These are phyloP conservation scores for Paracentrotus lividus DNA, from an alignment of 53 echinoderm and acorn worm species.

Conservation along the genomic window DNA sequence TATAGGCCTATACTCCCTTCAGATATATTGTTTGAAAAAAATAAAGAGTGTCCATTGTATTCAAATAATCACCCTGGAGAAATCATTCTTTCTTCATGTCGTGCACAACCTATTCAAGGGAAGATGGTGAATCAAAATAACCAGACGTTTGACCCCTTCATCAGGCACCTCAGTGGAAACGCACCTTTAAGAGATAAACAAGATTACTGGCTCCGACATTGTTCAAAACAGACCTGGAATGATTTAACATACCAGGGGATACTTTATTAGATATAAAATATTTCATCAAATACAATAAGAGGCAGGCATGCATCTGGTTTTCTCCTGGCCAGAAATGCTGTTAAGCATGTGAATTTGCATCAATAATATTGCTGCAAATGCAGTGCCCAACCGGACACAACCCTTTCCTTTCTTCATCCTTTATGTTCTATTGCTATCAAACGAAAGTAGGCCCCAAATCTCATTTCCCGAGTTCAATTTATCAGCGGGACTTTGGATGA, in stretches of 20 bases:
- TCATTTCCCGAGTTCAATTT: slow-evolving; percentile 65
- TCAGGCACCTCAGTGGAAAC: not conserved
- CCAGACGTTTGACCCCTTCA: not conserved
- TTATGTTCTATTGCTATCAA: slow-evolving; percentile 26
- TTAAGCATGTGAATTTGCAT: slow-evolving; percentile 56
- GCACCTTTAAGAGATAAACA: not conserved
- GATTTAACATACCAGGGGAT: slow-evolving; percentile 31
- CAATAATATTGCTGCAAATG: slow-evolving; percentile 33
- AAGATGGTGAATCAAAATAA: not conserved
- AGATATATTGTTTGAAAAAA: too few relatives aligned
- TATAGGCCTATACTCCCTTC: too few relatives aligned
- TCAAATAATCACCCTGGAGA: too few relatives aligned
- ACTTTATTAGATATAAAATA: not conserved
- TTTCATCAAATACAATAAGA: not conserved
- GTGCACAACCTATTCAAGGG: not conserved
- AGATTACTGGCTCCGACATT: not conserved
- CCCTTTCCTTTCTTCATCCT: not conserved
- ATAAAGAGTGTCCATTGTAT: too few relatives aligned
- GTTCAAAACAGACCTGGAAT: slow-evolving; percentile 31
- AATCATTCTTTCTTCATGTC: not conserved
- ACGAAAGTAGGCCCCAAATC: slow-evolving; percentile 51
- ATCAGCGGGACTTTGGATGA: slow-evolving; percentile 53
- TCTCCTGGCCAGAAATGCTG: slow-evolving; percentile 12
- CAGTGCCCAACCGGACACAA: not conserved
- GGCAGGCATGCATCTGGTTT: slow-evolving; percentile 50